Percentiles rank a stretch among this genome's conserved stretches.
These are phyloP conservation scores for Drosophila funebris DNA, from an alignment of 1,140 invertebrate species.

Conservation along the genomic window DNA sequence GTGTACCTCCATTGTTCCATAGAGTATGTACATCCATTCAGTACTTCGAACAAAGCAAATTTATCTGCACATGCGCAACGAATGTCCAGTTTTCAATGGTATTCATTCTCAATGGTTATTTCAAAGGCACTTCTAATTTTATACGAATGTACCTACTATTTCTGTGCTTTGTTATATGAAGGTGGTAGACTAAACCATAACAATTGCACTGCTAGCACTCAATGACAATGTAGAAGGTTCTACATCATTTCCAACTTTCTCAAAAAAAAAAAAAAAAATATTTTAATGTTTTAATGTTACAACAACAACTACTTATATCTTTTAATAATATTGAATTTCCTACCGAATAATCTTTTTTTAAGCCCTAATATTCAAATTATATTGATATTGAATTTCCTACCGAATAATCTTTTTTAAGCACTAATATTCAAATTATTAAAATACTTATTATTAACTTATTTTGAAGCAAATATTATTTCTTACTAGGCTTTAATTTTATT, in stretches of 20 bases:
- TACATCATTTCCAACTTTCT: not conserved
- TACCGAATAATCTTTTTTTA: too few species aligned
- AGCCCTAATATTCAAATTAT: too few species aligned
- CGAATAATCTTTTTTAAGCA: too few species aligned
- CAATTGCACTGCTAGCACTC: slow-evolving; percentile 2
- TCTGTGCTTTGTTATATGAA: slow-evolving; percentile 27
- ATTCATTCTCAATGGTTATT: slow-evolving; percentile 55
- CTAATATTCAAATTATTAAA: too few species aligned
- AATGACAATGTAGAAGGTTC: not conserved
- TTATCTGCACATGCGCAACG: slow-evolving; percentile 71
- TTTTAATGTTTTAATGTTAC: not conserved
- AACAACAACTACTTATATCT: not conserved
- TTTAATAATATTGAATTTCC: too few species aligned
- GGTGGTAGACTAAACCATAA: slow-evolving; percentile 1
- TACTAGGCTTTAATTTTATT: too few species aligned
- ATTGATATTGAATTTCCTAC: too few species aligned
- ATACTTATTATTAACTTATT: too few species aligned
- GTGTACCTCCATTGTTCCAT: slow-evolving; percentile 55
- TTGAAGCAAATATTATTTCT: too few species aligned
- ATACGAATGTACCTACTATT: slow-evolving; percentile 33
- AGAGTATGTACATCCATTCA: slow-evolving; percentile 67
- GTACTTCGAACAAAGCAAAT: slow-evolving; percentile 43
- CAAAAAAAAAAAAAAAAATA: not conserved
- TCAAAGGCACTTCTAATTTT: slow-evolving; percentile 40
- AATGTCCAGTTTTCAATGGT: slow-evolving; percentile 58